Base-by-base conservation (phyloP, 1,140 invertebrate genomes). In the Papilio polytes region DNA sequence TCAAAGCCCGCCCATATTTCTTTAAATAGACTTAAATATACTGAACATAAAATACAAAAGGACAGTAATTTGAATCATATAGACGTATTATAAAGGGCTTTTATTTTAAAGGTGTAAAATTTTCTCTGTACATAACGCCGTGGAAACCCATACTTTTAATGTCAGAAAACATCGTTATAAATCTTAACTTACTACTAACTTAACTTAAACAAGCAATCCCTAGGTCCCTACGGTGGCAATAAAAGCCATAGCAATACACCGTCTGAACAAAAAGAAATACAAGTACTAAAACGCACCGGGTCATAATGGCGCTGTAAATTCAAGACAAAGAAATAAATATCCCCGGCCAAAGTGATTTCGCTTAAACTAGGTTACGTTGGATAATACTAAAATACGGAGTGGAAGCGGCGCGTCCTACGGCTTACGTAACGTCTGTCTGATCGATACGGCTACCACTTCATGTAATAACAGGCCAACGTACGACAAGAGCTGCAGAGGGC, bases 361-460 rank as follows among this genome's bases (percentile, higher is more conserved):
- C 80, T 72, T 70, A 85, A 88, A 87, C 80, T 86, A 87, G 87
- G 86, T 84, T 86, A 87, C 81, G 80, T 82, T 76, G 82, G 85
- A 84, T 86, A 85, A 84, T 80, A 85, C 81, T 83, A 80, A 84
- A 85, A 87, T 83, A 82, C 80, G 82, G 83, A 80, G 80, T 84
- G 83, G 85, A 82, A 79, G 78, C 85, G 88, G 83, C 86, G 88
- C 88, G 87, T 85, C 87, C 85, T 87, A 85, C 85, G 82, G 84
- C 91, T 91, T 92, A 93, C 90, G 86, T 87, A 88, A 90, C 85
- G 85, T 87, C 90, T 90, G 89, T 89, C 87, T 88, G 91, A 94
- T 94, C 91, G 90, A 94, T 94, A 94, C 87, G 80, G 78, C 87
- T 85, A 84, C 87, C 83, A 90, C 87, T 88, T 88, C 85, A 87